Evolutionary conservation across 53 echinoderm and acorn worm genomes (phyloP).

Genomic region (Actinopyga echinites): DNA sequence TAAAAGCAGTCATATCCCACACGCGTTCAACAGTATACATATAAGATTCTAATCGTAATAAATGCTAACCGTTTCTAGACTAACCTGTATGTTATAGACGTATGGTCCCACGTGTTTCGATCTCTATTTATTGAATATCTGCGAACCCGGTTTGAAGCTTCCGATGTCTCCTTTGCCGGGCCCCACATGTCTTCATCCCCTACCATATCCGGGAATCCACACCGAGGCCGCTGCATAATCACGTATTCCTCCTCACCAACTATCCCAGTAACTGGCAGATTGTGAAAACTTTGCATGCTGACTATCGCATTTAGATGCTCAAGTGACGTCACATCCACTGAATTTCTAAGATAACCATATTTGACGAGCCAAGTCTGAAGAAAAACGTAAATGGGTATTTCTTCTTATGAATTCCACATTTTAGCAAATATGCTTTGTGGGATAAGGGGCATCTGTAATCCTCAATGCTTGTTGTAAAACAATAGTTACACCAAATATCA

Average conservation of each 20-base stretch:
- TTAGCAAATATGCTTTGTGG: too few species aligned
- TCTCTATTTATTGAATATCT: constrained; percentile 5
- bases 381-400: neutral
- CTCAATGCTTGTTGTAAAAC: too few species aligned
- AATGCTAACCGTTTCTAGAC: neutral
- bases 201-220: constrained; percentile 68
- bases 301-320: constrained; percentile 19
- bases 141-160: constrained; percentile 35
- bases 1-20: too few species aligned
- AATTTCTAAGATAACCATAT: neutral
- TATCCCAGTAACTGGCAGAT: constrained; percentile 59
- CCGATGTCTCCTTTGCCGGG: neutral
- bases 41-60: too few species aligned
- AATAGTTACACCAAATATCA: too few species aligned
- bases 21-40: too few species aligned
- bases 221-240: constrained; percentile 57
- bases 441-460: too few species aligned
- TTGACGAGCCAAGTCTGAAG: constrained; percentile 1
- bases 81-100: constrained; percentile 1
- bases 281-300: constrained; percentile 60
- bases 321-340: constrained; percentile 15
- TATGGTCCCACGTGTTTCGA: neutral
- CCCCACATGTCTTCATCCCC: neutral
- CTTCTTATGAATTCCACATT: too few species aligned
- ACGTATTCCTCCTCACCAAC: constrained; percentile 30